phyloP scores from a whole-genome alignment of 64 coral and sea anemone genomes.

The Porites lutea region DNA sequence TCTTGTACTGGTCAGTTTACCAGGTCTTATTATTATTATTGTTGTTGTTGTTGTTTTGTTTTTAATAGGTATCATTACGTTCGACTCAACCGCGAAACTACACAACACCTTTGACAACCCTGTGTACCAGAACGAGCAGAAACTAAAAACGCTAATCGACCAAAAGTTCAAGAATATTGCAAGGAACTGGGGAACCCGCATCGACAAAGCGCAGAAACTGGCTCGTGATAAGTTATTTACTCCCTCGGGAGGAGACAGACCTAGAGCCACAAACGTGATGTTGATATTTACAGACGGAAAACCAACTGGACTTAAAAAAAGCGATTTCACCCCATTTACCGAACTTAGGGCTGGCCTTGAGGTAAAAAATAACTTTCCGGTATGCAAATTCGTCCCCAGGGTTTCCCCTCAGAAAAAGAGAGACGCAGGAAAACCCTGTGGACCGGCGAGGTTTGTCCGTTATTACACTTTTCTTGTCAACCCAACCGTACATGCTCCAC shows the following conservation, averaged over 20 bases:
- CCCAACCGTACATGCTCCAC: no score
- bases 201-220: not conserved
- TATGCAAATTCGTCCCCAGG: no score
- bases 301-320: not conserved
- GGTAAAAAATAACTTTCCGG: no score
- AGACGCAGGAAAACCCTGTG: no score
- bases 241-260: not conserved
- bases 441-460: no score
- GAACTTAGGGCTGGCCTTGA: no score
- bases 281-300: not conserved
- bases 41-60: no score
- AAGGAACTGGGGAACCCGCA: not conserved
- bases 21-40: no score
- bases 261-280: not conserved
- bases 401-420: no score
- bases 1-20: no score
- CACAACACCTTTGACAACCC: not conserved
- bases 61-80: not conserved
- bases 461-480: no score
- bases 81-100: not conserved
- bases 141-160: not conserved
- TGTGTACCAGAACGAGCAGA: not conserved
- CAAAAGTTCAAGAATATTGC: not conserved
- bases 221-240: not conserved
- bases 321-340: no score